Evolutionary conservation across 2,113 vertebrate species (phyloP).

Genomic region (Pachycephala philippinensis): DNA sequence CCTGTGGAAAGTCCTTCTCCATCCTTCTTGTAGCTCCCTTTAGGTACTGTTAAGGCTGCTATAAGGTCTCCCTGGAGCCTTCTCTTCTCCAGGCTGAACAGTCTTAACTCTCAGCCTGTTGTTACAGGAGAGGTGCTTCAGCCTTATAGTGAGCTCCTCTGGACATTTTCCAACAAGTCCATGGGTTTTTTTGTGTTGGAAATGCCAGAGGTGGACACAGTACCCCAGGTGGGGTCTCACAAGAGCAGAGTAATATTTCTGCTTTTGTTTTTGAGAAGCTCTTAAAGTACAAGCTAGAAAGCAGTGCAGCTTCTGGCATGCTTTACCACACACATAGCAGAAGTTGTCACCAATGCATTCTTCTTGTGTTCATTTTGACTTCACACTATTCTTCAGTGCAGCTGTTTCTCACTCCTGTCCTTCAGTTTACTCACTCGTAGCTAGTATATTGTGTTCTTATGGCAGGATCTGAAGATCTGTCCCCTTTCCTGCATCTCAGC

Average conservation of each 20-base stretch:
- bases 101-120: not conserved
- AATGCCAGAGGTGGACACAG: not conserved
- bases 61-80: not conserved
- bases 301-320: not conserved
- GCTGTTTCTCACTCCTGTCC: not conserved
- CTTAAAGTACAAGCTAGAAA: not conserved
- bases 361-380: not conserved
- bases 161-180: not conserved
- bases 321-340: not conserved
- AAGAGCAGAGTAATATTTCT: not conserved
- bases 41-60: not conserved
- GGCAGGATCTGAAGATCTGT: not conserved
- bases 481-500: not conserved
- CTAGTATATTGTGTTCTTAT: not conserved
- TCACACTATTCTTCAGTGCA: not conserved
- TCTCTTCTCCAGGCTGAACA: not conserved
- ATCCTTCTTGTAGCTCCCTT: not conserved
- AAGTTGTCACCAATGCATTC: not conserved
- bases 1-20: not conserved
- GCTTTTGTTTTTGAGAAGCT: not conserved
- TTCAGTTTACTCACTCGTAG: not conserved
- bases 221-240: not conserved
- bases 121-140: not conserved
- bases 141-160: not conserved
- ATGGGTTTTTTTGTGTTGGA: accelerated